Base-by-base conservation (phyloP, 1,140 invertebrate species). In the Vanessa tameamea region DNA sequence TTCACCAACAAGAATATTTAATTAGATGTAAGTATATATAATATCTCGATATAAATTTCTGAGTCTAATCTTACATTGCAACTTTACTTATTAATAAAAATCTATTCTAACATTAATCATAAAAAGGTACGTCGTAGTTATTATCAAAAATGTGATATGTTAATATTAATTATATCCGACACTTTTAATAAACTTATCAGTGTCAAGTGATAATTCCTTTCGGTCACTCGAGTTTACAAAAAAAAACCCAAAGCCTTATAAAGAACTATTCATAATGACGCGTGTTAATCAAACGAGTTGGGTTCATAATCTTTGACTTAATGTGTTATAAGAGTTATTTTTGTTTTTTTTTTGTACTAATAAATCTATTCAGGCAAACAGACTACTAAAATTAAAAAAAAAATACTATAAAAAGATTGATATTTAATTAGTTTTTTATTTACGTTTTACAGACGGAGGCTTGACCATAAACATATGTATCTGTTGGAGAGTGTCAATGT, bases 251-350 rank as follows among this genome's bases (percentile, higher is more conserved):
- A 31, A 61, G 7, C 8, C 57, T 31, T 61, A 61, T 12, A 51
- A 51, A 37, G 26, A 37, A 61, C 57, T 11, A 37, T 61, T 61
- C 57, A 61, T 61, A 61, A 61, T 61, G 57, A 61, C 57, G 43
- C 23, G 26, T 61, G 57, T 61, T 61, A 61, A 61, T 61, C 57
- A 61, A 61, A 61, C 57, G 57, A 16, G 23, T 23, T 7, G 26
- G 8, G 13, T 31, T 61, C 57, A 61, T 61, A 61, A 61, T 61
- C 57, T 61, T 37, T 9, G 20, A 37, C 26, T 61, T 61, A 61
- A 61, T 61, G 57, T 59, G 23, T n/a, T 37, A 37, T 37, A 61
- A 37, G 8, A 37, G 57, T 61, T 37, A 61, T 9, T 43, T 31
- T 15, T 37, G 26, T 37, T n/a, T 61, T 26, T 13, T 37, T 50